Evolutionary conservation across 2,797 vertebrate species (phyloP), one percentile per base, ranked within the genome.

Genomic region (Neosilurus mollespiculum): DNA sequence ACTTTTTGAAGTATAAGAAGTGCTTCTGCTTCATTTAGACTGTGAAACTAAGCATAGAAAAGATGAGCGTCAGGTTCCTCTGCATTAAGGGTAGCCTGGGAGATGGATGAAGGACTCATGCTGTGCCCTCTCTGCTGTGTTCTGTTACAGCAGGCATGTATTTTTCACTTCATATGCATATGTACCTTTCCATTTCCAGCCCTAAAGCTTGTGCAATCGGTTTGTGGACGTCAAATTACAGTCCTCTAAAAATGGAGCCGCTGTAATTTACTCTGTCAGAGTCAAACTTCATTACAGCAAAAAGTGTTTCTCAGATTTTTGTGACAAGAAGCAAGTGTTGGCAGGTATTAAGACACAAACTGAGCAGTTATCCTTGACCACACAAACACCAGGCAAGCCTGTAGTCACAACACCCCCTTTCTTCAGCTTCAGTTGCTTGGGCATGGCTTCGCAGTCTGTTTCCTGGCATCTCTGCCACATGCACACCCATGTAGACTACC

Each of bases 31-130:
- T 70, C 81, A 67, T 84, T 87, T 58, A 76, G 73, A 58, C 54
- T 84, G 82, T 86, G 84, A 87, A 88, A 88, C 83, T 78, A 82
- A 75, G 80, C 56, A 78, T 80, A 81, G 67, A 79, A 80, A 73
- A 65, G 26, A 84, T 84, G 62, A 87, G 75, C 59, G 49, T 43
- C 73, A 65, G 82, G 73, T 76, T 75, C 76, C 86, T 72, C 61
- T 65, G 78, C 61, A 62, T 84, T 81, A 81, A 81, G 49, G 49
- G 66, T 49, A 77, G 59, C 37, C 65, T 9, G 59, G 34, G 30
- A 78, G 73, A 59, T 59, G 66, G 78, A 76, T 43, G 9, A 73
- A 84, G 61, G 61, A 20, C 72, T 78, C 73, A 34, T 58, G 75
- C 73, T 78, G 80, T 49, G 58, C 82, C n/a, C 75, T 82, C 37